Base-by-base conservation (phyloP, 2,113 vertebrate species). In the Aspiorhynchus laticeps region DNA sequence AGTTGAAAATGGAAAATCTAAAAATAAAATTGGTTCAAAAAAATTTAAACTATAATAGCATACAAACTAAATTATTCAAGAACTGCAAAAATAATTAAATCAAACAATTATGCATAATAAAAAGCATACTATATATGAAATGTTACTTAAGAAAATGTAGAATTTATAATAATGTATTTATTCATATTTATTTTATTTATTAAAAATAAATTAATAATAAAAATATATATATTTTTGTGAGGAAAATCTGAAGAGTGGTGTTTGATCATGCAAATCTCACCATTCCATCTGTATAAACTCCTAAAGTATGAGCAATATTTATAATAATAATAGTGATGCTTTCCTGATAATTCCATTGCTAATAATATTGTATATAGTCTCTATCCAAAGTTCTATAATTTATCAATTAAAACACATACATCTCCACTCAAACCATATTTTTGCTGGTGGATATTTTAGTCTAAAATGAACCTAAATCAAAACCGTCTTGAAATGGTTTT, bases 381-480 rank as follows among this genome's bases (percentile, higher is more conserved):
- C 24, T 8, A n/a, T 48, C 38, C n/a, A 76, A 26, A 46, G 11
- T 43, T 74, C 71, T 43, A 43, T 21, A 6, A 14, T 19, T n/a
- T 9, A 71, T 48, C 41, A 48, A 76, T 76, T 46, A 28, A 26
- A 75, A 46, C 7, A 4, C 38, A 75, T 26, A 46, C 38, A 75
- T 76, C 73, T 76, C 41, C 12, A 76, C n/a, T 48, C 41, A 46
- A 76, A 76, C 2, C 73, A 75, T 26, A 75, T 75, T 75, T 46
- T 15, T 17, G 24, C 41, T 26, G n/a, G 41, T 0, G n/a, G 41
- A 76, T 28, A 28, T 76, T 76, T 28, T 9, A n/a, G 6, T 24
- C 24, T 26, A 7, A 26, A 6, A 5, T 6, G 33, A 73, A 41
- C 19, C 69, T 41, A 73, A 73, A 46, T 46, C 73, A 75, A 75